Percentiles rank a stretch among this genome's conserved stretches.
These are phyloP conservation scores for Suricata suricatta DNA, from an alignment of 2,113 vertebrate genomes.

Conservation along the genomic window DNA sequence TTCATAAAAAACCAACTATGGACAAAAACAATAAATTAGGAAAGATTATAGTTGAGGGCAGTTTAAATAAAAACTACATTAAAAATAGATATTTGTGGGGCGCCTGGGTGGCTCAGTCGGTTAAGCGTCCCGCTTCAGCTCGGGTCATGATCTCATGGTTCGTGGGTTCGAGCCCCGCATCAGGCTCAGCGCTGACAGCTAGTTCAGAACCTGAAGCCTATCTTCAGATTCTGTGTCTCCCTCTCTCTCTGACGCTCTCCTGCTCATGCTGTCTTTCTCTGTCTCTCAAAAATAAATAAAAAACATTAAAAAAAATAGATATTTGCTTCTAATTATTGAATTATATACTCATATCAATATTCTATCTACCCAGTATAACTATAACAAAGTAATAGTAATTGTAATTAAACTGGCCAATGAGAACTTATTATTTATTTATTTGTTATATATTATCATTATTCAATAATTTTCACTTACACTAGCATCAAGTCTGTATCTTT, in stretches of 20 bases:
- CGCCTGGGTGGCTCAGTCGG: too few relatives aligned
- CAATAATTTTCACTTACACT: neutral
- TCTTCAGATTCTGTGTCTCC: too few relatives aligned
- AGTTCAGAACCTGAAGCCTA: too few relatives aligned
- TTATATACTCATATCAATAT: neutral
- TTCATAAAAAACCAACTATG: neutral
- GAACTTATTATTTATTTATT: neutral
- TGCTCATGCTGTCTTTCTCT: too few relatives aligned
- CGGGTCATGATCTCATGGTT: too few relatives aligned
- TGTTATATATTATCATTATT: neutral
- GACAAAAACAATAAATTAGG: neutral
- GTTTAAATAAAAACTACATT: neutral
- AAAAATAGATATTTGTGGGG: neutral
- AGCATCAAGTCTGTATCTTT: neutral
- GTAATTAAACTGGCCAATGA: neutral
- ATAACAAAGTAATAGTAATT: neutral
- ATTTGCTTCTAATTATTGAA: neutral
- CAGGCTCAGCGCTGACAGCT: too few relatives aligned
- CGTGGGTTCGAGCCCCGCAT: too few relatives aligned
- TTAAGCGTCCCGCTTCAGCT: too few relatives aligned
- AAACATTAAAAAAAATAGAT: neutral
- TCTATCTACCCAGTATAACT: neutral
- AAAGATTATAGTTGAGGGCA: neutral
- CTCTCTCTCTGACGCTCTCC: too few relatives aligned
- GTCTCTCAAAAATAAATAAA: neutral